Evolutionary conservation across 2,888 invertebrate genomes (phyloP).

Genomic region (Cremastinae sp.): DNA sequence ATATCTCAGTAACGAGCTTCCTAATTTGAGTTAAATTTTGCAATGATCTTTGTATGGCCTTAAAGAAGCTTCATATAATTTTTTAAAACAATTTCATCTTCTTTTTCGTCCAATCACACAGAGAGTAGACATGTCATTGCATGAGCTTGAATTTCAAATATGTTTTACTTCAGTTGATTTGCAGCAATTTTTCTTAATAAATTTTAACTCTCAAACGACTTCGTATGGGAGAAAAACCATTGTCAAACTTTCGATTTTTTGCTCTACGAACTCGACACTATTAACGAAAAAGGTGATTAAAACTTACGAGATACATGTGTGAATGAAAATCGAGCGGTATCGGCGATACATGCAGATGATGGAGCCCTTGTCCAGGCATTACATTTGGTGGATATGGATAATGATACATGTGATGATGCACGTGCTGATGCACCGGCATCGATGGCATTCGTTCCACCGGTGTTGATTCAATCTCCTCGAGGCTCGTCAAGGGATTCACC

Average conservation of each 20-base stretch:
- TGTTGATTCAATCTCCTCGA: constrained; percentile 66
- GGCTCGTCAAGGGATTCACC: constrained; percentile 78
- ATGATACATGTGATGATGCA: constrained; percentile 91
- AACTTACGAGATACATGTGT: constrained; percentile 66
- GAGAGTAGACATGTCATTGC: no score
- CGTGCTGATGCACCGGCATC: constrained; percentile 82
- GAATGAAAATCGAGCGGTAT: constrained; percentile 82
- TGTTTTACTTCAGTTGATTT: no score
- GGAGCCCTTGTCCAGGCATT: constrained; percentile 68
- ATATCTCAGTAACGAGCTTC: no score
- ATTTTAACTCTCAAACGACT: no score
- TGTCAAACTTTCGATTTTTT: no score
- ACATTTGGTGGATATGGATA: constrained; percentile 80
- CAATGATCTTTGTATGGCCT: background rate
- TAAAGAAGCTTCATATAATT: no score
- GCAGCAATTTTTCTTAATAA: no score
- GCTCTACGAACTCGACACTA: background rate
- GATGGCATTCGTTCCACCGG: constrained; percentile 69
- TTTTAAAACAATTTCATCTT: no score
- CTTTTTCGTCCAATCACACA: no score
- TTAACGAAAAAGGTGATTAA: background rate
- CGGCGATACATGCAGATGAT: constrained; percentile 82
- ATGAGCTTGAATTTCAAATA: no score
- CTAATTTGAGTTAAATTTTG: no score
- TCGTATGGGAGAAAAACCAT: no score